Base-by-base conservation (phyloP, 2,797 vertebrate genomes). In the Bryconaethiops microstoma region DNA sequence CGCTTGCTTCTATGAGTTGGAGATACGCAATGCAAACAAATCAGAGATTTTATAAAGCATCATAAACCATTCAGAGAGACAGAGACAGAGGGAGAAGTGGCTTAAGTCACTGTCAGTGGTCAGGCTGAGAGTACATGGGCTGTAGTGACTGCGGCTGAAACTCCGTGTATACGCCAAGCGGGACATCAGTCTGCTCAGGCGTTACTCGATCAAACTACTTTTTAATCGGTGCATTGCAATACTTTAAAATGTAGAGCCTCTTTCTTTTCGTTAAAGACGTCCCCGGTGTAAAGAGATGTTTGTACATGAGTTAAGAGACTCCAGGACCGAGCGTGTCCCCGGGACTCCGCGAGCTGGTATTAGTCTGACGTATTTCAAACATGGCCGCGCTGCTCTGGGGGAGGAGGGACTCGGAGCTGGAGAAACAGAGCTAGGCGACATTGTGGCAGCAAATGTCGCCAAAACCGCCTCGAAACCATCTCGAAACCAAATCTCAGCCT, bases 361-460 rank as follows among this genome's bases (percentile, higher is more conserved):
- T 29, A 29, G 29, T 25, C 13, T 70, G 68, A 70, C 68, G 69
- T 54, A n/a, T 25, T 14, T 71, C 25, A 54, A 71, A 71, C 69
- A 71, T 71, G 69, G 69, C 69, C 21, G 19, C 50, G 69, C 23
- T 71, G 17, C 10, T 25, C 23, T 52, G 69, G 17, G 48, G 48
- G 42, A 70, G 45, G 23, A 70, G 45, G 48, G 68, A 23, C 23
- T 4, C 35, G 4, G 23, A 7, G 48, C 45, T 12, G 67, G 67
- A 50, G 67, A 29, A 42, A 50, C 48, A 7, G 17, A 5, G 17
- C 23, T 16, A 29, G 1, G 5, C 48, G 42, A 70, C 14, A 3
- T 23, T 1, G 62, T 25, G 45, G 7, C 48, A 45, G 48, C 67
- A 40, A 2, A 71, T 7, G 23, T 6, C 45, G 14, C 21, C 48